Percentiles rank a stretch among this genome's conserved stretches.
These are phyloP conservation scores for Coenobita brevimanus DNA, from an alignment of 1,140 invertebrate genomes.

Conservation along the genomic window DNA sequence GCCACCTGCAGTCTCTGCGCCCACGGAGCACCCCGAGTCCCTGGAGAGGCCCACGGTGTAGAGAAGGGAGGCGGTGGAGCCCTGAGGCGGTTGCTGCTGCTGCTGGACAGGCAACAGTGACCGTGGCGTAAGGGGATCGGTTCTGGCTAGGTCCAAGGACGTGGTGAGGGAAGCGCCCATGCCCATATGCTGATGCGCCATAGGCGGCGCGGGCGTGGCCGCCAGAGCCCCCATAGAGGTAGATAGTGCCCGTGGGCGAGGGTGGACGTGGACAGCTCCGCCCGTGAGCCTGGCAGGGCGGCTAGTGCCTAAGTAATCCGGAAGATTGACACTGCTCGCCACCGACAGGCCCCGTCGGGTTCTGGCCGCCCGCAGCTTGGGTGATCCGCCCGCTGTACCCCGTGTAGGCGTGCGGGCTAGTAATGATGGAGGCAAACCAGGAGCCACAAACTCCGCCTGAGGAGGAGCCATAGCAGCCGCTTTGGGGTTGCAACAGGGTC, in stretches of 20 bases:
- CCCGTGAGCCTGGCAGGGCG: conserved; percentile 50
- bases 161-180: conserved; percentile 51
- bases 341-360: conserved; percentile 56
- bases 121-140: conserved; percentile 49
- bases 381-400: conserved; percentile 57
- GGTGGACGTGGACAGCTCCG: conserved; percentile 53
- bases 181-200: conserved; percentile 59
- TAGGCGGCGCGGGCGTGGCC: conserved; percentile 57
- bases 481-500: conserved; percentile 55
- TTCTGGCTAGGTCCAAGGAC: conserved; percentile 51
- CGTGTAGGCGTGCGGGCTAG: conserved; percentile 60
- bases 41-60: conserved; percentile 61
- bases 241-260: conserved; percentile 63
- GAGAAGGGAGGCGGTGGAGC: conserved; percentile 45
- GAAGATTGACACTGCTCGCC: conserved; percentile 59
- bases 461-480: conserved; percentile 57
- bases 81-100: conserved; percentile 34
- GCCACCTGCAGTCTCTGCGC: conserved; percentile 53
- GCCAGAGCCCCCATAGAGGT: conserved; percentile 65
- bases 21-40: conserved; percentile 55
- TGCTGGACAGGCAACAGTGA: conserved; percentile 56
- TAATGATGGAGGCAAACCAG: conserved; percentile 52
- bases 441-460: conserved; percentile 64
- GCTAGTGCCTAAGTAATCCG: conserved; percentile 56
- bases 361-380: conserved; percentile 54